Evolutionary conservation across 2,113 vertebrate species (phyloP).

Genomic region (Riparia riparia): DNA sequence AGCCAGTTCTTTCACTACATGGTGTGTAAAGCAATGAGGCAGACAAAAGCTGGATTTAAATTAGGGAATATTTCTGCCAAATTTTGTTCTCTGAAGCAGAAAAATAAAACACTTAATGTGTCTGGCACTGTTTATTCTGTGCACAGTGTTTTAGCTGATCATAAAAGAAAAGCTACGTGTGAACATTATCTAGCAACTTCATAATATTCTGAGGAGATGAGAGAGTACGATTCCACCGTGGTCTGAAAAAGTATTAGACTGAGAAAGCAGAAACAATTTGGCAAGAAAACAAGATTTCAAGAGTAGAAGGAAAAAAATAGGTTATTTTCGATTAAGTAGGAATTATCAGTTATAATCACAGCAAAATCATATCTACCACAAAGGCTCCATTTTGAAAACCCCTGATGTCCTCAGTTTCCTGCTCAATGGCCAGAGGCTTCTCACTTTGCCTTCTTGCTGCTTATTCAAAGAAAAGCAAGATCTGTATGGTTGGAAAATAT

Average conservation of each 20-base stretch:
- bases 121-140: conserved; percentile 63
- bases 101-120: conserved; percentile 57
- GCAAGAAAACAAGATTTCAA: neutral
- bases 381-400: conserved; percentile 17
- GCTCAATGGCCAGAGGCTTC: neutral
- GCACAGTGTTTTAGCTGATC: conserved; percentile 36
- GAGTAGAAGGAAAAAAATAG: neutral
- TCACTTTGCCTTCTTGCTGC: neutral
- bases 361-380: neutral
- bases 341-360: conserved; percentile 2
- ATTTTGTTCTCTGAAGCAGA: conserved; percentile 46
- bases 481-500: neutral
- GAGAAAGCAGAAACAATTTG: neutral
- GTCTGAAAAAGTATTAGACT: conserved; percentile 14
- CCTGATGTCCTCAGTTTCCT: neutral
- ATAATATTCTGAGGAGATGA: conserved; percentile 20
- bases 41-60: conserved; percentile 63
- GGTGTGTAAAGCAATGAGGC: conserved; percentile 57
- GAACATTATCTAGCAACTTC: conserved; percentile 54
- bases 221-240: neutral
- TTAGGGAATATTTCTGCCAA: conserved; percentile 62
- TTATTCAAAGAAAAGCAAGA: neutral
- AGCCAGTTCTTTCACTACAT: conserved; percentile 66
- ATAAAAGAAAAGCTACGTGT: conserved; percentile 48
- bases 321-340: neutral